Evolutionary conservation across 2,888 invertebrate genomes (phyloP).

Genomic region (Tachina fera): DNA sequence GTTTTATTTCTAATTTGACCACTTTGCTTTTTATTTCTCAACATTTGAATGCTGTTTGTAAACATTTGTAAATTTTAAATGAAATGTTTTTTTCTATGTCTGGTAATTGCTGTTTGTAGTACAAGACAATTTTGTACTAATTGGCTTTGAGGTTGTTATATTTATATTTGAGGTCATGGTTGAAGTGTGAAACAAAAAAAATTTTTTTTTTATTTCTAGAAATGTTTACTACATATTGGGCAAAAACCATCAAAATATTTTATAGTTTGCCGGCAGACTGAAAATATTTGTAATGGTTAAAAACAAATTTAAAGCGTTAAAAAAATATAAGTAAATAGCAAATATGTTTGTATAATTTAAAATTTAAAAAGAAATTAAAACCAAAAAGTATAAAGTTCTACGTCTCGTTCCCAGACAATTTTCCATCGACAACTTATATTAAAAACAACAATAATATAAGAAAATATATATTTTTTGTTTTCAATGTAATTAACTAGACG

Average conservation of each 20-base stretch:
- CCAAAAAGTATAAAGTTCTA: too few relatives aligned
- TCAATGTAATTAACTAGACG: too few relatives aligned
- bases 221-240: background rate
- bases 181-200: conserved; percentile 39
- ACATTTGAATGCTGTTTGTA: conserved; percentile 25
- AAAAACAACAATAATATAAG: too few relatives aligned
- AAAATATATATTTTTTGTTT: too few relatives aligned
- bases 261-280: conserved; percentile 27
- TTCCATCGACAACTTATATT: too few relatives aligned
- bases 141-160: conserved; percentile 66
- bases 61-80: conserved; percentile 60
- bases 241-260: conserved; percentile 8
- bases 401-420: too few relatives aligned
- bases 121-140: conserved; percentile 65
- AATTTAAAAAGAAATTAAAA: background rate
- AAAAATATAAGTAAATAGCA: background rate
- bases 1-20: conserved; percentile 57
- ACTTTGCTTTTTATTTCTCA: conserved; percentile 41
- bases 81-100: conserved; percentile 26
- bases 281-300: conserved; percentile 33
- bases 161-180: conserved; percentile 65
- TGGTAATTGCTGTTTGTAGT: conserved; percentile 43
- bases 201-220: conserved; percentile 11
- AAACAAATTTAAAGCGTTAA: conserved; percentile 22
- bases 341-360: background rate